These are phyloP conservation scores for Ochropacha duplaris DNA, from an alignment of 2,888 invertebrate genomes.

Conservation along the genomic window DNA sequence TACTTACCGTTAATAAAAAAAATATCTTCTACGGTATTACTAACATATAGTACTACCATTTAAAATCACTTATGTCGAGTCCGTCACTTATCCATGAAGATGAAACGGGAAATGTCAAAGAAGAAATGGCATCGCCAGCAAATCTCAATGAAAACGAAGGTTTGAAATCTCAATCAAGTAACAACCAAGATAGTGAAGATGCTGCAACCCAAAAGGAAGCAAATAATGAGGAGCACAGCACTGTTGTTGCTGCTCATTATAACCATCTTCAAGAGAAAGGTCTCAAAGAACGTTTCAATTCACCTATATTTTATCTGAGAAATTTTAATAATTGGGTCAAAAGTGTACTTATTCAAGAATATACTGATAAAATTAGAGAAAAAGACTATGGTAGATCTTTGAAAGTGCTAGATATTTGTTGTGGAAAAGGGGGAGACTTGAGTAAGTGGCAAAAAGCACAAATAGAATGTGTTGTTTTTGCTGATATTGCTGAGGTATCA, in stretches of 20 bases:
- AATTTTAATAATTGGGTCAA: constrained; percentile 99
- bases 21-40: no score
- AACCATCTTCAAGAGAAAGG: constrained; percentile 94
- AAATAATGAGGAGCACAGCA: constrained; percentile 68
- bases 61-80: no score
- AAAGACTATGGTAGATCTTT: constrained; percentile 86
- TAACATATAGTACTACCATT: no score
- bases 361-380: constrained; percentile 85
- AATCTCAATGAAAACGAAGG: not conserved
- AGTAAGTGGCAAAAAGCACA: constrained; percentile 96
- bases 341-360: constrained; percentile 95
- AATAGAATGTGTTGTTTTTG: constrained; percentile 92
- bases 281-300: constrained; percentile 90
- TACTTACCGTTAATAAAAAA: no score
- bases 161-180: constrained; percentile 5
- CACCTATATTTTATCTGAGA: constrained; percentile 95
- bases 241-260: constrained; percentile 95
- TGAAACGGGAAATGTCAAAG: constrained; percentile 8
- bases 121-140: constrained; percentile 14
- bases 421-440: constrained; percentile 99
- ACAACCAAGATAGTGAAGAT: constrained; percentile 19
- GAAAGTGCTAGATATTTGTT: constrained; percentile 95
- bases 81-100: not conserved
- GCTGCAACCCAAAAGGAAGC: constrained; percentile 11
- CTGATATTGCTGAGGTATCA: constrained; percentile 96